A percentile compares a stretch with the other conserved stretches of the same genome.
These are phyloP conservation scores for Ophraella communa DNA, from an alignment of 2,888 invertebrate genomes.

Conservation along the genomic window DNA sequence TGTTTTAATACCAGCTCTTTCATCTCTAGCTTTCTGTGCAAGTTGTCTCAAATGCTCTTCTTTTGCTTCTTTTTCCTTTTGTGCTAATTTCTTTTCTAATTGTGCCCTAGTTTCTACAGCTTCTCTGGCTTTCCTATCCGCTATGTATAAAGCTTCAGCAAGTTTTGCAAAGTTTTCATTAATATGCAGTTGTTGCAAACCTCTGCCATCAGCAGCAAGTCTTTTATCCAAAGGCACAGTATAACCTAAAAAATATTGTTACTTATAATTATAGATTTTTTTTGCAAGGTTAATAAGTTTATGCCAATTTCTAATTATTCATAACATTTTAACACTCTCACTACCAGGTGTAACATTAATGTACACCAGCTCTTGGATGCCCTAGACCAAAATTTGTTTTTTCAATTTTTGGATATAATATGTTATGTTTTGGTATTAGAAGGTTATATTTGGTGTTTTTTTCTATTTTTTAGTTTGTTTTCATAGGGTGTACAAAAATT, in stretches of 20 bases:
- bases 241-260: conserved; percentile 70
- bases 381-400: no score
- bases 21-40: conserved; percentile 95
- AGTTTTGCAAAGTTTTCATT: conserved; percentile 99
- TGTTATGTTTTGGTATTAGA: no score
- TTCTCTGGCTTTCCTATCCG: conserved; percentile 94
- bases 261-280: no score
- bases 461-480: no score
- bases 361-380: no score
- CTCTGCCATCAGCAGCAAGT: conserved; percentile 96
- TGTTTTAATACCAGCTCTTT: conserved; percentile 82
- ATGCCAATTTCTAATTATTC: no score
- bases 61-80: conserved; percentile 97
- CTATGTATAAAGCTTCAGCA: conserved; percentile 96
- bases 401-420: no score
- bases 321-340: no score
- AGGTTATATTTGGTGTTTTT: no score
- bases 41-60: conserved; percentile 92
- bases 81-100: conserved; percentile 93
- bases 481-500: no score
- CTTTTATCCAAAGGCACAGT: conserved; percentile 98
- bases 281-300: no score
- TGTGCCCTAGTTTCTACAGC: conserved; percentile 97
- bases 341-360: no score
- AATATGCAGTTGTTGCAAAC: conserved; percentile 95